Percentiles rank a stretch among this genome's conserved stretches.
Evolutionary conservation across 2,888 invertebrate genomes (phyloP).

Genomic region (Napeogenes sylphis): DNA sequence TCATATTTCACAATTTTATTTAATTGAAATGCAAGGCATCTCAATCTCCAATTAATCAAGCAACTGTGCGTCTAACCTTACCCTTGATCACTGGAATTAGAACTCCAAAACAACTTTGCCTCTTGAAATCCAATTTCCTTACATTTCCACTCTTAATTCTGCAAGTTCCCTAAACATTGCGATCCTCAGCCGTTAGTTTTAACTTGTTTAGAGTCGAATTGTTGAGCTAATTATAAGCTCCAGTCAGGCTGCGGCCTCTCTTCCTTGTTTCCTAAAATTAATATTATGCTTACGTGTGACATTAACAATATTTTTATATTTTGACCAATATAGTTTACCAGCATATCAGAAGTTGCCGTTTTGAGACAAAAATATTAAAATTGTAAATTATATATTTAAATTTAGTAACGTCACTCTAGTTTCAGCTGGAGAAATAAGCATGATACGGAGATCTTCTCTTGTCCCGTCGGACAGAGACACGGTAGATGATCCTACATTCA

Average conservation of each 20-base stretch:
- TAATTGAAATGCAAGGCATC: not conserved
- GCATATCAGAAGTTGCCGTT: no score
- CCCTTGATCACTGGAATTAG: constrained; percentile 19
- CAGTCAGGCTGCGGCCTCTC: constrained; percentile 13
- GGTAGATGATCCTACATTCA: no score
- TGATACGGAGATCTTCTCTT: no score
- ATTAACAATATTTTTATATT: no score
- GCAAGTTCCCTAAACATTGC: constrained; percentile 29
- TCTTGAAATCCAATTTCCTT: constrained; percentile 34
- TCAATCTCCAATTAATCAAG: constrained; percentile 11
- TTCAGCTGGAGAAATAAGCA: no score
- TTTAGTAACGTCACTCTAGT: no score
- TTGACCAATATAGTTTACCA: no score
- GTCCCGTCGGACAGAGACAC: no score
- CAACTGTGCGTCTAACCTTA: constrained; percentile 1
- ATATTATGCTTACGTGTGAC: no score
- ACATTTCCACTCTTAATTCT: constrained; percentile 36
- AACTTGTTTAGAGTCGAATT: constrained; percentile 34
- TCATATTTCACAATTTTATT: not conserved
- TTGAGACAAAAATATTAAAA: no score
- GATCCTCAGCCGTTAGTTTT: constrained; percentile 27
- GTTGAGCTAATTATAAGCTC: constrained; percentile 31
- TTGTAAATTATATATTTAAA: no score
- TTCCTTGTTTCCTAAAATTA: constrained; percentile 3
- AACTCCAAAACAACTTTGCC: constrained; percentile 29